Evolutionary conservation across 2,797 vertebrate species (phyloP), one percentile per base, ranked within the genome.

Genomic region (Myiotriccus ornatus): DNA sequence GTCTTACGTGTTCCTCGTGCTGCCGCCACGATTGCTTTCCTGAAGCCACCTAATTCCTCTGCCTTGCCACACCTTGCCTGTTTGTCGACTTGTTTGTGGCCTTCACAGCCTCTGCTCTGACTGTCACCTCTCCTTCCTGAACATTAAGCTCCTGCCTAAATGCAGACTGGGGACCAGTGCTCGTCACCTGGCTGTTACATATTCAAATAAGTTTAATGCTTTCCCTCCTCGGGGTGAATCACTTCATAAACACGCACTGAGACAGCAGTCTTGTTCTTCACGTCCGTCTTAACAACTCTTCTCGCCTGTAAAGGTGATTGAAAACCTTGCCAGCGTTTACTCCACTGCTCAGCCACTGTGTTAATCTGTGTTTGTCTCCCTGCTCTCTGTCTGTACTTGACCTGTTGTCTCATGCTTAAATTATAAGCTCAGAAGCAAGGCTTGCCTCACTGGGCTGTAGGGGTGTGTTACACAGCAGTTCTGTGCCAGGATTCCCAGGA

Each of bases 401-500:
- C 43, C 12, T 52, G 16, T 85, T 62, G 41, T 85, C 52, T 88
- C 56, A 6, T 10, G 28, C 60, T 75, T 34, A 13, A 75, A 21
- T 52, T 57, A n/a, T 37, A 57, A 75, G 64, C 79, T 92, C 57
- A 46, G 73, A 44, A 85, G 60, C 68, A 49, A 73, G 37, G 44
- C 18, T 63, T 76, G 64, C 79, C 49, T 52, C 25, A 2, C 35
- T 47, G 76, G 41, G 14, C 44, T 75, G 39, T 18, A 76, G 37
- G 53, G 41, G 34, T 64, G n/a, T 70, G 49, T 71, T 49, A 43
- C 11, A 16, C 24, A 24, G 85, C 27, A 81, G 32, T 47, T 85
- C 49, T 91, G n/a, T 75, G 89, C 89, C 60, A 76, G 68, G 43
- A 30, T 64, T 93, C 79, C 91, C 91, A 87, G 71, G 84, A 79